Conservation (phyloP, 2,797 vertebrate species). For the Pagetopsis macropterus region DNA sequence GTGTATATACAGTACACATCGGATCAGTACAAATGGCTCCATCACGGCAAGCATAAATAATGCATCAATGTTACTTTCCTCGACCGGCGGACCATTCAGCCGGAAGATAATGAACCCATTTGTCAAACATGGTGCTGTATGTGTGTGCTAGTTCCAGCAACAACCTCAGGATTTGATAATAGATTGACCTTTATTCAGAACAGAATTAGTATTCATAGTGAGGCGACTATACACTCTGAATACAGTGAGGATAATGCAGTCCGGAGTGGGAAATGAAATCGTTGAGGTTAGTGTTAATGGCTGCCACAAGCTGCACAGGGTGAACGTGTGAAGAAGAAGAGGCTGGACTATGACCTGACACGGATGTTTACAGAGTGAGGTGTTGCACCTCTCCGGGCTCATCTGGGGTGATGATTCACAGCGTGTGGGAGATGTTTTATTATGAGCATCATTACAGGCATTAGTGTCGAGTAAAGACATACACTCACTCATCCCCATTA, state of each 20-base stretch:
- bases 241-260: conserved; percentile 7
- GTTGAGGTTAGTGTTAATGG: conserved; percentile 17
- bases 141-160: conserved; percentile 45
- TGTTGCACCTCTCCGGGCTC: conserved; percentile 16
- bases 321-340: conserved; percentile 18
- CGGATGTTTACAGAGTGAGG: conserved; percentile 39
- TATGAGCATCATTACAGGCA: conserved; percentile 37
- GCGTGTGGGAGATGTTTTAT: conserved; percentile 31
- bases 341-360: conserved; percentile 22
- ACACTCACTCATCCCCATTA: conserved; percentile 19
- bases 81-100: conserved; percentile 30
- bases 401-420: conserved; percentile 22
- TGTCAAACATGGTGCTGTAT: conserved; percentile 56
- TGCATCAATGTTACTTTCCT: conserved; percentile 13
- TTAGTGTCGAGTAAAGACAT: conserved; percentile 6
- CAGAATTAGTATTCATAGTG: conserved; percentile 54
- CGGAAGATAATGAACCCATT: conserved; percentile 71
- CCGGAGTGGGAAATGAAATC: conserved; percentile 12
- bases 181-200: conserved; percentile 51
- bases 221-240: conserved; percentile 7
- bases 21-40: conserved; percentile 44
- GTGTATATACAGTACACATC: conserved; percentile 7
- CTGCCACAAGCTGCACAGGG: conserved; percentile 2
- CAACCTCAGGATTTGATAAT: conserved; percentile 50
- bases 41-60: conserved; percentile 50